Base-by-base conservation (phyloP, 2,888 invertebrate genomes). In the Rotaria macrura region DNA sequence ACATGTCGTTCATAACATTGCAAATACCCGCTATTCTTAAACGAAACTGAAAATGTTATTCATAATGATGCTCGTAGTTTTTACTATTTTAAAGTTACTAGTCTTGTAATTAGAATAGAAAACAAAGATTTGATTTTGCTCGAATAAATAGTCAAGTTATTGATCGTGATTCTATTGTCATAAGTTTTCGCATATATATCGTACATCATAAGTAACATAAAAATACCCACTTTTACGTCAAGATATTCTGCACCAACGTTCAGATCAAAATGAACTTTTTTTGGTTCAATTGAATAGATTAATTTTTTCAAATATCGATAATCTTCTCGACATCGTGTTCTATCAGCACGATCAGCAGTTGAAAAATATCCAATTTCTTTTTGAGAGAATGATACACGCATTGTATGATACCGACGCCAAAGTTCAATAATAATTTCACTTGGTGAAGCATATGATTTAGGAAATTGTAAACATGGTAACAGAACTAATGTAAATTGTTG, bases 331-430 rank as follows among this genome's bases (percentile, higher is more conserved):
- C 79, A 79, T 43, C 79, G 40, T 25, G 25, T 40, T n/a, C 79
- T 40, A 79, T 79, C 43, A 43, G 79, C 79, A 43, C 79, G 79
- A 79, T 79, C n/a, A 79, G 79, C 79, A 10, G 79, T 79, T 79
- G 79, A 79, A 43, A 79, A 23, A 43, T 20, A 43, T n/a, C 79
- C 79, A 5, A 79, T 23, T 79, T 79, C 79, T 43, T 43, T 79
- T 79, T 79, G 79, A 43, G n/a, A 40, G 43, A 79, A 79, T 43
- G 79, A 79, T 25, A 79, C 79, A 79, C 79, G 79, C 12, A 25
- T 79, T 43, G 79, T 79, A 43, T 79, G 79, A n/a, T 79, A 79
- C 43, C 43, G 40, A n/a, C 79, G 40, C 79, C 79, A 79, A 43
- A n/a, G 43, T 12, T 79, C 79, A 40, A 79, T 10, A 43, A 38